These are phyloP conservation scores for Macrotis lagotis DNA, from an alignment of 2,113 vertebrate species.

Conservation along the genomic window DNA sequence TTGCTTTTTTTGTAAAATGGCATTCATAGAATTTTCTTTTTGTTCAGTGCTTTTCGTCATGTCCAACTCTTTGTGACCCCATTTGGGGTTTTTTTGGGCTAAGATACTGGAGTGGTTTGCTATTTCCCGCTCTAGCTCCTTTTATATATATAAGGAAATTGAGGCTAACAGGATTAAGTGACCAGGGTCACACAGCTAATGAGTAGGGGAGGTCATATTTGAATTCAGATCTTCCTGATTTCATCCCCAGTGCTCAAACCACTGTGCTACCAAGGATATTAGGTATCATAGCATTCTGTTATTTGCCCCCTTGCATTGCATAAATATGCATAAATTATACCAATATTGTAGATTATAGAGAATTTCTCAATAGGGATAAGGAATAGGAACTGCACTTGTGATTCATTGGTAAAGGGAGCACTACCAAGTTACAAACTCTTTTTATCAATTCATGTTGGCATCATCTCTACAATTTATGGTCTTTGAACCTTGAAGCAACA, in stretches of 20 bases:
- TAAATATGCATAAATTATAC: not conserved
- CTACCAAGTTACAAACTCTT: not conserved
- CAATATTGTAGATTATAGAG: constrained; percentile 18
- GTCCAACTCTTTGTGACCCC: not conserved
- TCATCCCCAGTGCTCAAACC: no score
- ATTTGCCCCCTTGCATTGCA: constrained; percentile 47
- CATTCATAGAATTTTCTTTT: constrained; percentile 34
- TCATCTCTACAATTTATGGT: not conserved
- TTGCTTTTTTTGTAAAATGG: constrained; percentile 16
- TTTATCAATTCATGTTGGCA: not conserved
- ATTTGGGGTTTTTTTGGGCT: not conserved
- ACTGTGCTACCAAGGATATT: not conserved
- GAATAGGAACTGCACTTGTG: not conserved
- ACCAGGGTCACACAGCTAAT: not conserved
- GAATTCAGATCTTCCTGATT: not conserved
- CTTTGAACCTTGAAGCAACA: not conserved
- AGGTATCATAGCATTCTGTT: not conserved
- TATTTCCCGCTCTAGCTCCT: not conserved
- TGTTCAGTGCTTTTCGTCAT: not conserved
- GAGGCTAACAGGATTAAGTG: not conserved
- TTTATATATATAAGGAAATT: not conserved
- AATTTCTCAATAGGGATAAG: constrained; percentile 5
- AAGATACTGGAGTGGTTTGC: not conserved
- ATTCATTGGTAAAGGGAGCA: not conserved
- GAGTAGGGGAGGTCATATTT: not conserved